These are phyloP conservation scores for Tetranychus truncatus DNA, from an alignment of 2,888 invertebrate species.

Conservation along the genomic window DNA sequence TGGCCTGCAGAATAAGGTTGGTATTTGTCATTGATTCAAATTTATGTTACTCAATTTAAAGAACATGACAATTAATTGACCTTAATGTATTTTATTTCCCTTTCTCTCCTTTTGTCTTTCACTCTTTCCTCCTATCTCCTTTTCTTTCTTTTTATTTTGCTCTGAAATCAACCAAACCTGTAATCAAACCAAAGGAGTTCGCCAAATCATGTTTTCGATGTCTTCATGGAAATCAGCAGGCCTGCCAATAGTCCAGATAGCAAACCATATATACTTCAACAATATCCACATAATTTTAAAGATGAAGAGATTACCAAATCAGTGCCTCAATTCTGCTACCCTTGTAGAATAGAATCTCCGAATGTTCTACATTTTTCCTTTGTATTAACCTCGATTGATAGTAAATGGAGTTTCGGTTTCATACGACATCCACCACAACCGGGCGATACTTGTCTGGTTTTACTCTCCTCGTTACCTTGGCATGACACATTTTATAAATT, in stretches of 20 bases:
- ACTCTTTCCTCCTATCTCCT: not conserved
- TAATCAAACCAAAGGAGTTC: not conserved
- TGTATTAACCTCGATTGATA: constrained; percentile 79
- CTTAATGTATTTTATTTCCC: not conserved
- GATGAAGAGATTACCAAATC: constrained; percentile 29
- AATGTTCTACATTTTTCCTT: constrained; percentile 59
- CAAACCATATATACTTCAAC: constrained; percentile 27
- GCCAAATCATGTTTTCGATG: constrained; percentile 11
- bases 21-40: not conserved
- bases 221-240: not conserved
- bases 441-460: constrained; percentile 51
- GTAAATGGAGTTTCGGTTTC: constrained; percentile 92
- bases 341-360: constrained; percentile 21
- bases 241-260: not conserved
- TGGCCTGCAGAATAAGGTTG: not conserved
- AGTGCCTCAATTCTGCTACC: constrained; percentile 31
- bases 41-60: not conserved
- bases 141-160: not conserved
- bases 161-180: not conserved
- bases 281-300: constrained; percentile 30
- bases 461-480: constrained; percentile 64
- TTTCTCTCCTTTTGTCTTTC: not conserved
- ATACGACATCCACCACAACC: constrained; percentile 75
- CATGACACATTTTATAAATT: constrained; percentile 81
- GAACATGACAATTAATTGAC: too few relatives aligned